A percentile compares a stretch with the other conserved stretches of the same genome.
phyloP scores from a whole-genome alignment of 64 coral and sea anemone species.

The Pocillopora verrucosa region DNA sequence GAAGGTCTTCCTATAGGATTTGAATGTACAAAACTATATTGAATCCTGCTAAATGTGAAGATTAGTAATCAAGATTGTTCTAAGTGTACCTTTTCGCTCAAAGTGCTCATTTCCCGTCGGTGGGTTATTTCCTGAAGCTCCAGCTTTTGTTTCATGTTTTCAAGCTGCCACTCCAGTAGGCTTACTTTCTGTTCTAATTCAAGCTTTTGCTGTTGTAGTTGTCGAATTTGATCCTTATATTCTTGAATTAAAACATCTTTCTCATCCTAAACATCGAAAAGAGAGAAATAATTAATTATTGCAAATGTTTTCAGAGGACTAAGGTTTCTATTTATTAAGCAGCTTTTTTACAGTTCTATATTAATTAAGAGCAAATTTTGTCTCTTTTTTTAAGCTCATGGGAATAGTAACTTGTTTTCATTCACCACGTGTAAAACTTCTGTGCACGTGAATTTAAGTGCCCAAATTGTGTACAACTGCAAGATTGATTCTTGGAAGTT shows the following conservation, averaged over 20 bases:
- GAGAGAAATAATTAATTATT: neutral
- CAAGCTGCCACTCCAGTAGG: slow-evolving; percentile 83
- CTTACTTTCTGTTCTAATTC: slow-evolving; percentile 76
- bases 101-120: slow-evolving; percentile 64
- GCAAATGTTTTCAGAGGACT: too few relatives aligned
- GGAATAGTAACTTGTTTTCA: too few relatives aligned
- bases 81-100: slow-evolving; percentile 61
- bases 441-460: too few relatives aligned
- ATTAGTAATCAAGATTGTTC: neutral
- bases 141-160: slow-evolving; percentile 87
- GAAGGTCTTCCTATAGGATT: too few relatives aligned
- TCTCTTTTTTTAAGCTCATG: too few relatives aligned
- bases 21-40: neutral
- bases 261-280: slow-evolving; percentile 36
- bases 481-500: too few relatives aligned
- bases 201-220: slow-evolving; percentile 58
- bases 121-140: slow-evolving; percentile 83
- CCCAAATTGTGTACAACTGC: too few relatives aligned
- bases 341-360: too few relatives aligned
- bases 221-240: slow-evolving; percentile 66
- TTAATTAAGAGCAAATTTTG: too few relatives aligned
- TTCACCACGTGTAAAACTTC: too few relatives aligned
- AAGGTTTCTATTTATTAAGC: too few relatives aligned
- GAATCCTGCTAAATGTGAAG: neutral
- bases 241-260: slow-evolving; percentile 61